Evolutionary conservation across 2,888 invertebrate species (phyloP), one percentile per base, ranked within the genome.

Genomic region (Leucoma salicis): DNA sequence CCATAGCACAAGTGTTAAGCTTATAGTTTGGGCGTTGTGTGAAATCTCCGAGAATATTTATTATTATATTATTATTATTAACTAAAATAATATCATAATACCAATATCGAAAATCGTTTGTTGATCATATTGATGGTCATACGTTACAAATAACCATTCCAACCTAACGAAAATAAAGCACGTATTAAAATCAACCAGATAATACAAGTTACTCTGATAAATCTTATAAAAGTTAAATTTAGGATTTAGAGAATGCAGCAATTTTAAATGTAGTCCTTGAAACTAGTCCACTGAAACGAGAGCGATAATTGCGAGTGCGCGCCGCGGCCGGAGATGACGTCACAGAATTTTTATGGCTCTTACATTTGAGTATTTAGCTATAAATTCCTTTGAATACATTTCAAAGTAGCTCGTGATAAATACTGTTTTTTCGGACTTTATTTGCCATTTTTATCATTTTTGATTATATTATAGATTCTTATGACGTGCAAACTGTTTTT

Each of bases 331-430:
- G 46, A 45, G 37, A 41, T 63, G 53, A 61, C 64, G 64, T 49
- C 57, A 57, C n/a, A 15, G 21, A 39, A 49, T 57, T 53, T 62
- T 62, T 53, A 64, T 46, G 55, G 33, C 43, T 48, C 35, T 43
- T 37, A 60, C 53, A 46, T 51, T 51, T 48, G 47, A 40, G 49
- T 39, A 29, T 43, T 34, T 44, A 39, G 39, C 33, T 43, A 56
- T 46, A 60, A 51, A 54, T 41, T 60, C 37, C 42, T 48, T 49
- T 46, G 49, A 48, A 57, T 48, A 54, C 31, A 56, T 60, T 53
- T 49, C 36, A 39, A 46, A 48, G 45, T 45, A 34, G 35, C 36
- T 45, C 37, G 21, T 46, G 45, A 44, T 44, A 51, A 37, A n/a
- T 34, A 14, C 10, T 13, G 27, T 27, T 37, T 43, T 57, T 42